Base-by-base conservation (phyloP, 1,140 invertebrate genomes). In the Marisa cornuarietis region DNA sequence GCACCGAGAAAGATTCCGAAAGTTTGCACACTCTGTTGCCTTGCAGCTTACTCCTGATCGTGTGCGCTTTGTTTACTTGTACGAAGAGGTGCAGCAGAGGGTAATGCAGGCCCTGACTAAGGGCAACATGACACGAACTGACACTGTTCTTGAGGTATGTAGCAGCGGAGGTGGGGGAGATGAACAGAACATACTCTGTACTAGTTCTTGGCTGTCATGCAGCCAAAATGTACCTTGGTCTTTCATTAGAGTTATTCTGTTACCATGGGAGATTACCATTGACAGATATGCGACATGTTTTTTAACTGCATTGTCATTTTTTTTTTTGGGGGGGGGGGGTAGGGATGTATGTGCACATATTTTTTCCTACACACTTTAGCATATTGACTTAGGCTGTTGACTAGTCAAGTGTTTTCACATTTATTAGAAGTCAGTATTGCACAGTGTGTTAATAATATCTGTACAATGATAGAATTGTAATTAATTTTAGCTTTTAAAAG, bases 1-100 rank as follows among this genome's bases (percentile, higher is more conserved):
- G 13, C 85, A 90, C 66, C 83, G 90, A n/a, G 84, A 91, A 52
- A 84, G 87, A 8, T 90, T 93, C 85, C 82, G 93, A 63, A 84
- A 92, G 26, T 93, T 91, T 85, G 95, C 87, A 8, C 81, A 83
- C 75, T 78, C 0, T 10, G n/a, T 83, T 79, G 4, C 26, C 22
- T 65, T 75, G 77, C 20, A 69, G n/a, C 18, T 68, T 54, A 42
- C 69, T 73, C 16, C 78, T 77, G 94, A 96, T 71, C 93, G 94
- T 75, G 94, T 97, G 24, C 93, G 94, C 63, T 98, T 97, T 88
- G 94, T 95, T 14, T 98, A 98, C 86, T 93, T 98, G 61, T 96
- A 95, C 88, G 93, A 95, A 89, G 95, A 96, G 85, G 93, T 94
- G 54, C 96, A 97, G 88, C 92, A 94, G 2, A 94, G 94, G 82